These are phyloP conservation scores for Meghimatium bilineatum DNA, from an alignment of 2,888 invertebrate species.

Conservation along the genomic window DNA sequence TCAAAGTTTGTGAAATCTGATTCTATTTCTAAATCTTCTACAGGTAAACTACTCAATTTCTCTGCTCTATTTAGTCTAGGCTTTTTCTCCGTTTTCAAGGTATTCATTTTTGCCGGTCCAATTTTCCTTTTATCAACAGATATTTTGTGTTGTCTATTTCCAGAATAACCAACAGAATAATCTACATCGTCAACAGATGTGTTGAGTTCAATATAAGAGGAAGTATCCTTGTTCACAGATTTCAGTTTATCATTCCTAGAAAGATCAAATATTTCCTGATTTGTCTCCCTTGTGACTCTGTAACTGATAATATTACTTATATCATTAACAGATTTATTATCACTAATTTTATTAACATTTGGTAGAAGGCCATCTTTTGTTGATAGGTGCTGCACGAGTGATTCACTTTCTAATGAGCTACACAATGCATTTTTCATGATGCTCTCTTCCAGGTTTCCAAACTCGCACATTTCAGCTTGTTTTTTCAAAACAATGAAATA, in stretches of 20 bases:
- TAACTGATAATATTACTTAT: neutral
- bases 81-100: neutral
- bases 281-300: neutral
- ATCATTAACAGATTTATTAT: neutral
- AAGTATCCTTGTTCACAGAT: neutral
- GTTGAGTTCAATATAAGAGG: neutral
- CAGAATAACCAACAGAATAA: neutral
- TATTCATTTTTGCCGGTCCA: neutral
- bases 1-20: neutral
- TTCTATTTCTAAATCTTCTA: neutral
- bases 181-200: neutral
- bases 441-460: constrained; percentile 31
- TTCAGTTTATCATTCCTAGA: neutral
- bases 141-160: neutral
- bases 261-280: neutral
- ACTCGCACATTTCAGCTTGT: constrained; percentile 39
- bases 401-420: neutral
- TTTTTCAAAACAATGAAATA: constrained; percentile 4
- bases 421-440: constrained; percentile 1
- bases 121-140: neutral
- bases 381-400: neutral
- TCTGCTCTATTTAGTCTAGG: neutral
- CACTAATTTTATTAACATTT: neutral
- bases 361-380: neutral
- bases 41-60: neutral